Percentiles rank a stretch among this genome's conserved stretches.
phyloP scores from a whole-genome alignment of 2,113 vertebrate genomes.

The Xenopus borealis region DNA sequence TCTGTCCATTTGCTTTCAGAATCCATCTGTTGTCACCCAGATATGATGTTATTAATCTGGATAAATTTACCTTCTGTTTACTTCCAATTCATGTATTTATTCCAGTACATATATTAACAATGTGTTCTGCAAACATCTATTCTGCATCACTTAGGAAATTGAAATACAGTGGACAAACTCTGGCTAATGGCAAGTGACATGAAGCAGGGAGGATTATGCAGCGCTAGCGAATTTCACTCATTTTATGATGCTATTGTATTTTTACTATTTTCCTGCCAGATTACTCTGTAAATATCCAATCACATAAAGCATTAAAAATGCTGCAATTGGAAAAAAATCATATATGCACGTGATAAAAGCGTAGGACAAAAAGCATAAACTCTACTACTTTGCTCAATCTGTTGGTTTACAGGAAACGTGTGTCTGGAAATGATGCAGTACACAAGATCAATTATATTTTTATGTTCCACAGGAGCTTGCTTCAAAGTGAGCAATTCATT shows the following conservation, averaged over 20 bases:
- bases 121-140: too few relatives aligned
- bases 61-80: too few relatives aligned
- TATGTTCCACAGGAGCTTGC: neutral
- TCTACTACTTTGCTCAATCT: neutral
- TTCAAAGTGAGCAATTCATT: neutral
- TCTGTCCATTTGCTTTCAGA: too few relatives aligned
- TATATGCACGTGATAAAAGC: neutral
- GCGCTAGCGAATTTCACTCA: too few relatives aligned
- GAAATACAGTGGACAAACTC: too few relatives aligned
- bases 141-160: too few relatives aligned
- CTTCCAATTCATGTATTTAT: too few relatives aligned
- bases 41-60: too few relatives aligned
- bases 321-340: neutral
- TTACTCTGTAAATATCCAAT: neutral
- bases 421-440: slow-evolving; percentile 1
- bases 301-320: neutral
- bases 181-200: too few relatives aligned
- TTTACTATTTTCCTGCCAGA: neutral
- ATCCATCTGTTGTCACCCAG: too few relatives aligned
- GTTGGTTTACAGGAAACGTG: neutral
- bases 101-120: too few relatives aligned
- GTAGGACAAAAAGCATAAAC: neutral
- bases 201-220: too few relatives aligned
- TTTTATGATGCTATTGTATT: neutral
- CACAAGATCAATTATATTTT: neutral